Evolutionary conservation across 1,140 invertebrate genomes (phyloP), one percentile per base, ranked within the genome.

Genomic region (Adelges cooleyi): DNA sequence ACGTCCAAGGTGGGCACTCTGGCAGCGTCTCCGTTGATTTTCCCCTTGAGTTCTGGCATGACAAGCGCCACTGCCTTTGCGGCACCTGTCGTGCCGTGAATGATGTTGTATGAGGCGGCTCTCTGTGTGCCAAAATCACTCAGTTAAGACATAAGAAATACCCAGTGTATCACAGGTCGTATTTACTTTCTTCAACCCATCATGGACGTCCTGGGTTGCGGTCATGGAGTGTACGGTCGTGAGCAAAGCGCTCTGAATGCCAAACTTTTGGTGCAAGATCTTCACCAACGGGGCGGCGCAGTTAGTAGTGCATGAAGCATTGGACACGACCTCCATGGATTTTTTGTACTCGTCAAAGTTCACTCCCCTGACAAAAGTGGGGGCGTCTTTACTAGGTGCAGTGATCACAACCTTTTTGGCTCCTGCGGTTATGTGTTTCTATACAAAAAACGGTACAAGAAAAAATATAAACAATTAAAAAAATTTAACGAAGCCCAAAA

Each of bases 281-380:
- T 90, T 90, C 46, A 86, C 86, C 17, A 92, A 75, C n/a, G 89
- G 89, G 67, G 89, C 89, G 65, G 90, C 77, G 73, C 90, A 92
- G 76, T 92, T 92, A 69, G 89, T 92, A 27, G 89, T 92, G 75
- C 89, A 91, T 17, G 87, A 90, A 59, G 87, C 86, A 71, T 88
- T 88, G 69, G 84, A 86, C 44, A 91, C 81, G 62, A 83, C 74
- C 68, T 80, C 76, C 79, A 80, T 68, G 46, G 72, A 71, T 15
- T 79, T 76, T 68, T 83, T 77, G 73, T 87, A 88, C 40, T 75
- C 76, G 17, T 80, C 76, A 67, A 81, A 75, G 70, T 90, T 90
- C 6, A 89, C 87, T 66, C 87, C 87, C 70, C 83, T 80, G 36
- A 90, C 85, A 73, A 83, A 86, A 84, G 87, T 90, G 1, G 85